Percentiles rank a stretch among this genome's conserved stretches.
Conservation (phyloP, 2,113 vertebrate genomes). For the Trichechus manatus region DNA sequence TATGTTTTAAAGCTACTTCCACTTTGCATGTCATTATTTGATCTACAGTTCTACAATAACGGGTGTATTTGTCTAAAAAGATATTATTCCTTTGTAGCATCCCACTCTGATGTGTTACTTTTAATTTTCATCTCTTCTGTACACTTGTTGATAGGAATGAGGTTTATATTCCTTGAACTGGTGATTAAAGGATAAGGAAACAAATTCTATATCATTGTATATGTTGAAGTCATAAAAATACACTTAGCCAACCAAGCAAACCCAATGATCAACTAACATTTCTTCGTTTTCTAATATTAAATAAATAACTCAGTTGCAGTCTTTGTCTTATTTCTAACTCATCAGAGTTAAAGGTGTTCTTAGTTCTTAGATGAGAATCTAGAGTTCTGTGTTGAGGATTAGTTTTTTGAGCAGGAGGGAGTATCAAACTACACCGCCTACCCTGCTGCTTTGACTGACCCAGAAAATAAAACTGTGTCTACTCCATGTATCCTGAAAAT, state of each 20-base stretch:
- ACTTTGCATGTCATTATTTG: background rate
- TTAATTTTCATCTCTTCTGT: background rate
- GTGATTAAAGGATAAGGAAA: conserved; percentile 3
- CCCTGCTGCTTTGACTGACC: background rate
- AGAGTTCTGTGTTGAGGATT: background rate
- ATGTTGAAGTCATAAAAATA: background rate
- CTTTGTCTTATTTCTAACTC: background rate
- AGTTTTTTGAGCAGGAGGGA: background rate
- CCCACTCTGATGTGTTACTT: background rate
- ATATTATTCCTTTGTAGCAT: background rate
- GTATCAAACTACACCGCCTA: background rate
- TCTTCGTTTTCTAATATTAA: conserved; percentile 16
- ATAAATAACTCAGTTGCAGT: background rate
- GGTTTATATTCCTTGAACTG: background rate
- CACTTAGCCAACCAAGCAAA: background rate
- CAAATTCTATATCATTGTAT: background rate
- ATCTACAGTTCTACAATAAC: background rate
- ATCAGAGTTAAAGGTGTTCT: background rate
- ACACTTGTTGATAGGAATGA: background rate
- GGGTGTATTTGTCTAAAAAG: background rate
- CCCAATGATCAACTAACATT: background rate
- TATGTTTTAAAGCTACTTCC: background rate
- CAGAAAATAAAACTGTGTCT: background rate
- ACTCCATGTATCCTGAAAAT: background rate
- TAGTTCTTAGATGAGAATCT: background rate